Conservation (phyloP, 2,797 vertebrate species). For the Phoeniculus purpureus region DNA sequence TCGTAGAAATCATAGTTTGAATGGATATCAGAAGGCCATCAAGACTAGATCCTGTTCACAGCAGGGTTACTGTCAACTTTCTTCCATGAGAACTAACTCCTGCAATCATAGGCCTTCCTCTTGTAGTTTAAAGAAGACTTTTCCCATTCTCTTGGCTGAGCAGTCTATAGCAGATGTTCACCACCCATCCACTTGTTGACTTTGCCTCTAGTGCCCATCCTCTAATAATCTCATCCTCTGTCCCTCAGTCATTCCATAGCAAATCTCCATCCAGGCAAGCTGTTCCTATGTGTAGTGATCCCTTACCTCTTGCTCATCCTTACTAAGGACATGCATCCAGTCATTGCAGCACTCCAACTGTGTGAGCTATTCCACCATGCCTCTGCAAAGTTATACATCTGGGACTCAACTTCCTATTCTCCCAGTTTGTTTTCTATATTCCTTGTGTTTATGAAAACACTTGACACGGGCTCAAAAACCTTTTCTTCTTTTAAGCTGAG, state of each 20-base stretch:
- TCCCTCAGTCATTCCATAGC: neutral
- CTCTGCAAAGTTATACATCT: neutral
- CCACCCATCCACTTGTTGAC: neutral
- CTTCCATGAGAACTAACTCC: neutral
- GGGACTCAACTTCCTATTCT: neutral
- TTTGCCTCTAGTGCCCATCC: neutral
- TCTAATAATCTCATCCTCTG: neutral
- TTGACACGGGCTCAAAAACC: neutral
- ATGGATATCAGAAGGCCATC: neutral
- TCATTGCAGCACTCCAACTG: neutral
- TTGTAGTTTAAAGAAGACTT: neutral
- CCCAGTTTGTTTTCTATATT: neutral
- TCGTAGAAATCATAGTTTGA: neutral
- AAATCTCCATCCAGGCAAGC: neutral
- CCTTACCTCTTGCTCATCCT: neutral
- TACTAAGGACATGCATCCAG: neutral
- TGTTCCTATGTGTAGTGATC: neutral
- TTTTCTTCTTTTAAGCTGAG: neutral
- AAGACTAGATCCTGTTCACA: neutral
- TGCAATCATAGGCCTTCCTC: neutral
- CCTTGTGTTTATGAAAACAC: neutral
- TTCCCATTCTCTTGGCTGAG: neutral
- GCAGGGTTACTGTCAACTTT: neutral
- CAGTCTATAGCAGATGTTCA: neutral
- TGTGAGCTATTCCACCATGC: neutral